Base-by-base conservation (phyloP, 2,797 vertebrate species). In the Chelon auratus region DNA sequence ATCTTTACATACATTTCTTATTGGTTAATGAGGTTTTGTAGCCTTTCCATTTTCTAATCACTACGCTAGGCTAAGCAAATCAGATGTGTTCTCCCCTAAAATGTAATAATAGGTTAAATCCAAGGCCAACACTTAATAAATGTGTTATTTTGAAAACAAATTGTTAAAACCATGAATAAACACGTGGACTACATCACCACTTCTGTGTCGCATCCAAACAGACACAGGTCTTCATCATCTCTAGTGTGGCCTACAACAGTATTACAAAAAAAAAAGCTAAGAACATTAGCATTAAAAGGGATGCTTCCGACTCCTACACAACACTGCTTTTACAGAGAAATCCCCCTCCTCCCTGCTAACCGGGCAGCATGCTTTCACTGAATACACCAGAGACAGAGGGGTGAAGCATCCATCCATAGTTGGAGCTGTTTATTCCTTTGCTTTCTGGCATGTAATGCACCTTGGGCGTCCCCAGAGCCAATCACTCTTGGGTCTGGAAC, bases 351-450 rank as follows among this genome's bases (percentile, higher is more conserved):
- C 48, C 66, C 64, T 42, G 69, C 71, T 66, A 61, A 72, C 79
- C 60, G 72, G 66, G 64, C 62, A 74, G 76, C 54, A 56, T 43
- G 61, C 69, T 55, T 69, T 72, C 68, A 37, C 66, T 57, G 65
- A 80, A 78, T 61, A 67, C 71, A 72, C 67, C 51, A 48, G 72
- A 69, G 78, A 75, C 58, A 56, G 54, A 48, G 30, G 60, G 68
- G 62, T 42, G 63, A 78, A 70, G 80, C 80, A 82, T 79, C 72
- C 75, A 78, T 63, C 57, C 64, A 68, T 78, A 74, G 68, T 65
- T 53, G 39, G n/a, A 61, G 58, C 73, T 73, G 61, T 86, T 76
- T 81, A 68, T 76, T 67, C 47, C 75, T 71, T 71, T 68, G 70
- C 69, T 74, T 67, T 64, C 54, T 80, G 67, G 63, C 77, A 64